Percentiles rank a stretch among this genome's conserved stretches.
phyloP scores from a whole-genome alignment of 2,797 vertebrate genomes.

The Sebastes umbrosus region DNA sequence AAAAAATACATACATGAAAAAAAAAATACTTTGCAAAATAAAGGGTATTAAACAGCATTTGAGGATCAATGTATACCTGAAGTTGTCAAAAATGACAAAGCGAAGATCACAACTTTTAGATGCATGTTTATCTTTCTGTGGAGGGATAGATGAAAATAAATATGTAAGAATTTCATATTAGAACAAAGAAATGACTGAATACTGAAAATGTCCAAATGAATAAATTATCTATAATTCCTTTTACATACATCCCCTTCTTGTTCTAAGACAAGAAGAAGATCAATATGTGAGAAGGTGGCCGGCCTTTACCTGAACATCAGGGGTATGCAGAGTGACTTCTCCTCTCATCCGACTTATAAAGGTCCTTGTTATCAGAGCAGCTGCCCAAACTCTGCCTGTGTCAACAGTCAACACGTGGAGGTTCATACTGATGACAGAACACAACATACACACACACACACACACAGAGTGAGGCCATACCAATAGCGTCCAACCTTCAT shows the following conservation, averaged over 20 bases:
- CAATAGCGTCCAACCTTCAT: neutral
- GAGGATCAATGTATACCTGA: constrained; percentile 69
- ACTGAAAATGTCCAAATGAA: neutral
- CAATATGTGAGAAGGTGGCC: constrained; percentile 1
- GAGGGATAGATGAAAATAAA: constrained; percentile 37
- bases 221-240: neutral
- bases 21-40: neutral
- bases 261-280: constrained; percentile 6
- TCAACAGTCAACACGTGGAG: constrained; percentile 84
- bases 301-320: constrained; percentile 65
- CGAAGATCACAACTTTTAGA: constrained; percentile 62
- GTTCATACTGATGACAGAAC: constrained; percentile 73
- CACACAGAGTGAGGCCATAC: neutral
- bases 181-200: neutral
- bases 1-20: constrained; percentile 2
- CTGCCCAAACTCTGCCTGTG: constrained; percentile 72
- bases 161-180: neutral
- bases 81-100: constrained; percentile 59
- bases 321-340: constrained; percentile 50
- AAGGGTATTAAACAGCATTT: neutral
- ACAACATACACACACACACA: constrained; percentile 26
- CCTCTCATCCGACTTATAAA: constrained; percentile 77
- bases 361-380: constrained; percentile 78
- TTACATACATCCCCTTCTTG: neutral
- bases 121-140: constrained; percentile 66